Evolutionary conservation across 2,113 vertebrate species (phyloP).

Genomic region (Cebus imitator): DNA sequence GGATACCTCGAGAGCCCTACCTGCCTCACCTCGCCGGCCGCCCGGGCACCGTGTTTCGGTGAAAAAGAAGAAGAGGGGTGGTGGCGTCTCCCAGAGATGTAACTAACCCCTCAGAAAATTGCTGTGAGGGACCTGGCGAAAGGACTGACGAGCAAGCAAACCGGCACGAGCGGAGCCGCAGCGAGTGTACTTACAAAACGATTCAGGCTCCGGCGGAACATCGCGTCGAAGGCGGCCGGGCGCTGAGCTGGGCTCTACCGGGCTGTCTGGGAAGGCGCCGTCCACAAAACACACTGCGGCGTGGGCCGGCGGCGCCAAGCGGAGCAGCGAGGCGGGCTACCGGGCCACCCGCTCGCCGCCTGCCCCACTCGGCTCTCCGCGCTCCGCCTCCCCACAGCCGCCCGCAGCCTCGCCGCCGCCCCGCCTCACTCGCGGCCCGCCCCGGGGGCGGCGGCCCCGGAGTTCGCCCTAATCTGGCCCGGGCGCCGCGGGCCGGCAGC

Average conservation of each 20-base stretch:
- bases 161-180: background rate
- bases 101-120: background rate
- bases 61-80: background rate
- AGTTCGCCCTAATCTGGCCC: background rate
- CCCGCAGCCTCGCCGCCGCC: background rate
- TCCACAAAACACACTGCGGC: conserved; percentile 73
- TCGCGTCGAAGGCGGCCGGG: conserved; percentile 55
- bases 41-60: background rate
- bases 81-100: background rate
- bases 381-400: background rate
- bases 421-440: background rate
- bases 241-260: conserved; percentile 15
- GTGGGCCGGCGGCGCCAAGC: conserved; percentile 50
- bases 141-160: background rate
- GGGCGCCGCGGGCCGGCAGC: background rate
- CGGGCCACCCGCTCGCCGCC: background rate
- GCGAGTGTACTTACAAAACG: conserved; percentile 76
- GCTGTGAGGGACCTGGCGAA: background rate
- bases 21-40: conserved; percentile 8
- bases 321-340: background rate
- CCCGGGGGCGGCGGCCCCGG: conserved; percentile 24
- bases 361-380: background rate
- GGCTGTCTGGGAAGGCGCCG: conserved; percentile 48
- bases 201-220: conserved; percentile 78
- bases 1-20: background rate